A percentile compares a stretch with the other conserved stretches of the same genome.
These are phyloP conservation scores for Semnopithecus entellus DNA, from an alignment of 2,113 vertebrate genomes.

Conservation along the genomic window DNA sequence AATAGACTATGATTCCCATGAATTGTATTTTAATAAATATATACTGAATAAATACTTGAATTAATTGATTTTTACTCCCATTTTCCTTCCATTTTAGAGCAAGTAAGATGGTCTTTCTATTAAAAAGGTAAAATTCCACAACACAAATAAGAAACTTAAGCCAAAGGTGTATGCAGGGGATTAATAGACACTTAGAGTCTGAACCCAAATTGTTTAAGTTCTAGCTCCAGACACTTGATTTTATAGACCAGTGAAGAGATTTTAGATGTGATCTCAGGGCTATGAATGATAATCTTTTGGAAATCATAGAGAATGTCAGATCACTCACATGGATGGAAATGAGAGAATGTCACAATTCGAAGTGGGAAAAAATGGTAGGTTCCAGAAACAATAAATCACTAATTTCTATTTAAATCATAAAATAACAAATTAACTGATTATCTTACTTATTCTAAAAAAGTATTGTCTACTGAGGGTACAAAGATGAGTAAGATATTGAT, in stretches of 20 bases:
- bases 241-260: background rate
- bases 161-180: background rate
- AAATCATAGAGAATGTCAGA: background rate
- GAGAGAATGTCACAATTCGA: background rate
- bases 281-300: background rate
- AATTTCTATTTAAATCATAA: conserved; percentile 8
- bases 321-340: background rate
- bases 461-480: background rate
- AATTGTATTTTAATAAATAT: background rate
- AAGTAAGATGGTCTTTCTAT: background rate
- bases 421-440: background rate
- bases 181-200: background rate
- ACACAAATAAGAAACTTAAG: background rate
- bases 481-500: background rate
- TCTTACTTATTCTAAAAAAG: conserved; percentile 16
- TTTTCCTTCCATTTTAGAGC: background rate
- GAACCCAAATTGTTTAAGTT: background rate
- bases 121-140: background rate
- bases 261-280: background rate
- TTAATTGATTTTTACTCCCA: background rate
- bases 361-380: background rate
- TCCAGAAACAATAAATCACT: background rate
- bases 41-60: background rate
- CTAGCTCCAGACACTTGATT: background rate
- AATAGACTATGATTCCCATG: background rate